A percentile compares a stretch with the other conserved stretches of the same genome.
These are phyloP conservation scores for Leptinotarsa juncta DNA, from an alignment of 2,888 invertebrate genomes.

Conservation along the genomic window DNA sequence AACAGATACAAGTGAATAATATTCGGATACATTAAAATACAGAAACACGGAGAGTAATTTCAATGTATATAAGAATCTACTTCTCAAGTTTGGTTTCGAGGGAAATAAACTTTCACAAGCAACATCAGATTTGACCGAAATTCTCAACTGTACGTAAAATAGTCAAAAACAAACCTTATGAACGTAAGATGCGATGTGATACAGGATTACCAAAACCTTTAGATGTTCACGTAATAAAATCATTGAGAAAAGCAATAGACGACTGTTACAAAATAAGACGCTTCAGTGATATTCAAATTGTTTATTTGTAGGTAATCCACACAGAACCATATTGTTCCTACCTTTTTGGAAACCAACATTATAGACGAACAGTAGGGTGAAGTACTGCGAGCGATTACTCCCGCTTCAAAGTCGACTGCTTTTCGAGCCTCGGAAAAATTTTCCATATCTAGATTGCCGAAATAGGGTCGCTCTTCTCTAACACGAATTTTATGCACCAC, in stretches of 20 bases:
- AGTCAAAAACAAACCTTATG: not conserved
- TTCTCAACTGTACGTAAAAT: too few relatives aligned
- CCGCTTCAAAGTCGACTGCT: not conserved
- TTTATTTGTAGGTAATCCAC: not conserved
- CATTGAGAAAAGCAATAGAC: too few relatives aligned
- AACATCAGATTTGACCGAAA: too few relatives aligned
- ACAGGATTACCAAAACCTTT: too few relatives aligned
- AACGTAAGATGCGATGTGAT: too few relatives aligned
- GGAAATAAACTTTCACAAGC: too few relatives aligned
- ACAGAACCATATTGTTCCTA: not conserved
- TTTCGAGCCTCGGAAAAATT: not conserved
- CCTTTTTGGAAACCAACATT: not conserved
- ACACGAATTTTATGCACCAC: not conserved
- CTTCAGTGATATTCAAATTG: not conserved
- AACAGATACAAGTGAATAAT: too few relatives aligned
- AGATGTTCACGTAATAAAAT: too few relatives aligned
- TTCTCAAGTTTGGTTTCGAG: too few relatives aligned
- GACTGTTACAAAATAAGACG: not conserved
- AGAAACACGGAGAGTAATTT: too few relatives aligned
- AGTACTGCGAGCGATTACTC: not conserved
- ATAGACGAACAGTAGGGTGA: not conserved
- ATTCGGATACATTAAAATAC: too few relatives aligned
- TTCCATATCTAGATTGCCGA: not conserved
- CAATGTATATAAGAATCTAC: too few relatives aligned
- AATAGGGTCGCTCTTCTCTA: not conserved